Conservation (phyloP, 2,797 vertebrate genomes). For the Onychomys arenicola region DNA sequence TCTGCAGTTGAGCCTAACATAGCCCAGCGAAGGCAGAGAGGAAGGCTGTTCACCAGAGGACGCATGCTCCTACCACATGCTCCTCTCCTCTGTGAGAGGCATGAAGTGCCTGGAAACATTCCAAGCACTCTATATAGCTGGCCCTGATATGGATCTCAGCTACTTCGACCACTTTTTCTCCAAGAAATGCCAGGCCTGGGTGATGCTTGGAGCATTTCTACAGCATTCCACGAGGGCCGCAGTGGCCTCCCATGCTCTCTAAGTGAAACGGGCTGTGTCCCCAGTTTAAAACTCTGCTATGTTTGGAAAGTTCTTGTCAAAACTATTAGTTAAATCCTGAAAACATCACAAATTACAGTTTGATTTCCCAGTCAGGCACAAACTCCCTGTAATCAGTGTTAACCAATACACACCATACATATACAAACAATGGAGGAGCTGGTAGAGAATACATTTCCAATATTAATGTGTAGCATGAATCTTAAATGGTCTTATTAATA, state of each 20-base stretch:
- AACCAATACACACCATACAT: not conserved
- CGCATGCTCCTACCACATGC: not conserved
- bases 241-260: not conserved
- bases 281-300: not conserved
- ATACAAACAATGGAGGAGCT: not conserved
- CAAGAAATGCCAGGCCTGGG: not conserved
- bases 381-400: conserved; percentile 8
- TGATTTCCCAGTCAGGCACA: conserved; percentile 4
- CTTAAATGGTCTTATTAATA: no score
- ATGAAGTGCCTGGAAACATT: not conserved
- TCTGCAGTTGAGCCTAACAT: conserved; percentile 39
- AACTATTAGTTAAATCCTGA: conserved; percentile 10
- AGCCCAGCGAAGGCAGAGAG: conserved; percentile 7
- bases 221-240: not conserved
- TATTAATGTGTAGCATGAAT: no score
- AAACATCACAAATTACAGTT: conserved; percentile 29
- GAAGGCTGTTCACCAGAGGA: not conserved
- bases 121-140: not conserved
- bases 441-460: not conserved
- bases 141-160: not conserved
- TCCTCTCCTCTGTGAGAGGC: not conserved
- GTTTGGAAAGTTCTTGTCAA: not conserved
- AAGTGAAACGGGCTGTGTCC: not conserved
- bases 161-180: not conserved
- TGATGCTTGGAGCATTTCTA: not conserved